Conservation (phyloP, 2,888 invertebrate species). For the Ophraella communa region DNA sequence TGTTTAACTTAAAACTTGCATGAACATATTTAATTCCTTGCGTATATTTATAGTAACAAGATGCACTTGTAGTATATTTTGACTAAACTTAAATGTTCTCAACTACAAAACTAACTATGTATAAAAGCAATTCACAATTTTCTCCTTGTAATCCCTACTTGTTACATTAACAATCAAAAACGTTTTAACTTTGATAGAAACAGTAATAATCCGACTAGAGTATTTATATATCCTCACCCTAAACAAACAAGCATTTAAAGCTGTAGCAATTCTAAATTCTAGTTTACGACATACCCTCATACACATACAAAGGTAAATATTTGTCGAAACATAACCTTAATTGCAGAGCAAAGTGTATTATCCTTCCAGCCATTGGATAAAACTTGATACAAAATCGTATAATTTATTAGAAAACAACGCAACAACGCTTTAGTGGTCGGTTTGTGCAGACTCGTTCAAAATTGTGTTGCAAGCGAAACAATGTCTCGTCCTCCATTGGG, state of each 20-base stretch:
- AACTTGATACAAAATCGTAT: neutral
- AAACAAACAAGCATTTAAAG: neutral
- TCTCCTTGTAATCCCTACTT: neutral
- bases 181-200: neutral
- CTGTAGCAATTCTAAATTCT: neutral
- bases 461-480: neutral
- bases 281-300: neutral
- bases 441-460: neutral
- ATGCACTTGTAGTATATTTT: too few species aligned
- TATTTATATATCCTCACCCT: neutral
- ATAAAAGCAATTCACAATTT: neutral
- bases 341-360: neutral
- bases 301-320: neutral
- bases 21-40: too few species aligned
- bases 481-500: neutral
- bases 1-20: too few species aligned
- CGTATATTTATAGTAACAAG: too few species aligned
- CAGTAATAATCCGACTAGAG: neutral
- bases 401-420: neutral
- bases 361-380: neutral
- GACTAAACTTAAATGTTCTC: too few species aligned
- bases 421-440: neutral
- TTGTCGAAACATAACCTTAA: neutral
- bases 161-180: neutral
- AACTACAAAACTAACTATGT: too few species aligned